phyloP scores from a whole-genome alignment of 2,113 vertebrate species.

The Arenaria interpres region DNA sequence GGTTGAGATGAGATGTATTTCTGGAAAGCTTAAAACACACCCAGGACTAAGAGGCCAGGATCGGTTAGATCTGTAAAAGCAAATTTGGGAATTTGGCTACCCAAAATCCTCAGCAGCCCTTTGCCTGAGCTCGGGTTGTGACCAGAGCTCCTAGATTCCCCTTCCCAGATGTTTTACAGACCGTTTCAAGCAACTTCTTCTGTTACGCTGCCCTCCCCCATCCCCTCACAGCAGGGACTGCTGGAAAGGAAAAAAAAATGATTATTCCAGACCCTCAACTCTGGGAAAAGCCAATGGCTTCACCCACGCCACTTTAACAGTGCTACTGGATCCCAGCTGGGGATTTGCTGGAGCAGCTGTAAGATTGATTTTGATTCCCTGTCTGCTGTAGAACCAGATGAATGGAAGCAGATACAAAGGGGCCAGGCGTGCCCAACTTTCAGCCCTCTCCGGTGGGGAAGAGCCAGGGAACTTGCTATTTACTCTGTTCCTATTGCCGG shows the following conservation, averaged over 20 bases:
- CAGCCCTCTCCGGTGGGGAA: accelerated
- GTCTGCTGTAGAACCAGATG: background rate
- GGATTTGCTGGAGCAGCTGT: background rate
- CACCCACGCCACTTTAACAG: accelerated
- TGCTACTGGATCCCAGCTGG: background rate
- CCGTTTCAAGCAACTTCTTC: background rate
- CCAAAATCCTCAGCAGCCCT: background rate
- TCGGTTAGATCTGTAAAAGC: background rate
- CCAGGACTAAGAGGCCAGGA: background rate
- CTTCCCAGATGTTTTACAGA: background rate
- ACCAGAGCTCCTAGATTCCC: background rate
- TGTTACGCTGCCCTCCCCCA: background rate
- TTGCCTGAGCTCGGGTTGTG: background rate
- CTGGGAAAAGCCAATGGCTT: background rate
- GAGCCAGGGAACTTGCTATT: background rate
- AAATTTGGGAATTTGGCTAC: background rate
- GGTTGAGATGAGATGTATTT: background rate
- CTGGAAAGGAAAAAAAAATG: background rate
- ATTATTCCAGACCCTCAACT: background rate
- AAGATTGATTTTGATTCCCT: background rate
- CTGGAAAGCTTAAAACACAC: background rate
- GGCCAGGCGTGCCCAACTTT: background rate
- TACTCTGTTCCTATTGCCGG: background rate
- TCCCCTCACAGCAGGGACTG: background rate
- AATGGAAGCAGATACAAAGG: background rate